phyloP scores from a whole-genome alignment of 2,888 invertebrate species.

The Masnerella sp. region DNA sequence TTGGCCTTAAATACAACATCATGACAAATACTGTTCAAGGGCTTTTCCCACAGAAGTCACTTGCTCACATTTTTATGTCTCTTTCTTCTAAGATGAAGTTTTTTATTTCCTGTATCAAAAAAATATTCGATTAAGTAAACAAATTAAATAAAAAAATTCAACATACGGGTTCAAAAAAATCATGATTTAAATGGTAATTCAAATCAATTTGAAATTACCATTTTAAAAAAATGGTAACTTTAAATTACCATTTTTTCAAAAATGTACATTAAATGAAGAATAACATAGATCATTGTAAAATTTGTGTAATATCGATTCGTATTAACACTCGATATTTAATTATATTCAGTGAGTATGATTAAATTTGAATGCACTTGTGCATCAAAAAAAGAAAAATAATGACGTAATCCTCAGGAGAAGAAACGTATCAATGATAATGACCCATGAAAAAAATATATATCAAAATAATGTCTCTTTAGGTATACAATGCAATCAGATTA shows the following conservation, averaged over 20 bases:
- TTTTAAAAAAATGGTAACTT: too few species aligned
- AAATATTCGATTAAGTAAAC: too few species aligned
- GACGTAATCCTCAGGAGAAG: conserved; percentile 31
- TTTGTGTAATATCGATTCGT: too few species aligned
- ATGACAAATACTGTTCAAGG: conserved; percentile 22
- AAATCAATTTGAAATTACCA: too few species aligned
- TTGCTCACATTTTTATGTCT: background rate
- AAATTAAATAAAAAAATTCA: too few species aligned
- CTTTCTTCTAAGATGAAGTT: background rate
- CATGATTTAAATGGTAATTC: too few species aligned
- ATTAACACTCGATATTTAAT: too few species aligned
- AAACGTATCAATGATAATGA: conserved; percentile 31
- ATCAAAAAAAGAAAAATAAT: conserved; percentile 11
- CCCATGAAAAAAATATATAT: conserved; percentile 51
- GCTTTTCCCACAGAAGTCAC: conserved; percentile 7
- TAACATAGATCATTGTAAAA: too few species aligned
- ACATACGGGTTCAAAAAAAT: too few species aligned
- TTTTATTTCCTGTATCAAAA: too few species aligned
- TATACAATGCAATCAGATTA: conserved; percentile 48
- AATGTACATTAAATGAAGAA: too few species aligned
- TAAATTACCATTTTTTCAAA: too few species aligned
- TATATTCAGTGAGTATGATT: background rate
- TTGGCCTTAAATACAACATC: background rate
- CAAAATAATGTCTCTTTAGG: conserved; percentile 46
- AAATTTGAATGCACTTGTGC: background rate